A percentile compares a stretch with the other conserved stretches of the same genome.
Conservation (phyloP, 2,888 invertebrate genomes). For the Leptinotarsa peninsularis region DNA sequence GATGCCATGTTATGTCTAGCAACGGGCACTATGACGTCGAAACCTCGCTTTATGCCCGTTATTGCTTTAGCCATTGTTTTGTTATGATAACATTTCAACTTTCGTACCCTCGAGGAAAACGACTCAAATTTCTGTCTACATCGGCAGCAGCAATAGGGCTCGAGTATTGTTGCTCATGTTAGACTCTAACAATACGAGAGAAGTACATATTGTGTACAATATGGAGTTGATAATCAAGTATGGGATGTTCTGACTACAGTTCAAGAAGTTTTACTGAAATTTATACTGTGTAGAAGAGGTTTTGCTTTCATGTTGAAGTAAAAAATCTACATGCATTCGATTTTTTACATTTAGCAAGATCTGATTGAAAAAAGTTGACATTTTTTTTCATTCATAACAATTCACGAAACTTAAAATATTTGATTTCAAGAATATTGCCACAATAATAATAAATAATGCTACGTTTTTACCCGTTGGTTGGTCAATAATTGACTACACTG, state of each 20-base stretch:
- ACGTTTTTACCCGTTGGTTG: too few species aligned
- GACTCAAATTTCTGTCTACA: conserved; percentile 46
- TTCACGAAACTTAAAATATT: too few species aligned
- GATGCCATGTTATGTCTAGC: conserved; percentile 36
- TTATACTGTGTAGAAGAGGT: neutral
- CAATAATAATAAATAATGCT: too few species aligned
- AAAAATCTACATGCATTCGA: too few species aligned
- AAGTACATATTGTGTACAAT: neutral
- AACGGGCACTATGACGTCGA: conserved; percentile 32
- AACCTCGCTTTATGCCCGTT: conserved; percentile 14
- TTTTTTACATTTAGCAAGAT: too few species aligned
- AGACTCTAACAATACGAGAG: neutral
- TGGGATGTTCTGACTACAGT: too few species aligned
- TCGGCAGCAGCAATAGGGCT: conserved; percentile 39
- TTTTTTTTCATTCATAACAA: too few species aligned
- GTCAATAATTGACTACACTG: too few species aligned
- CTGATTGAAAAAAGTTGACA: too few species aligned
- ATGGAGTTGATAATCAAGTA: neutral
- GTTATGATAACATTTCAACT: conserved; percentile 35
- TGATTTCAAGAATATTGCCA: too few species aligned
- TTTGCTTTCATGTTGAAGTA: too few species aligned
- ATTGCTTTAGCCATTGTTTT: conserved; percentile 27
- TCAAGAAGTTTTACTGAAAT: neutral
- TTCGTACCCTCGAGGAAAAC: conserved; percentile 42
- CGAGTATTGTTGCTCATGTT: conserved; percentile 29